Evolutionary conservation across 2,797 vertebrate genomes (phyloP).

Genomic region (Sebastolobus altivelis): DNA sequence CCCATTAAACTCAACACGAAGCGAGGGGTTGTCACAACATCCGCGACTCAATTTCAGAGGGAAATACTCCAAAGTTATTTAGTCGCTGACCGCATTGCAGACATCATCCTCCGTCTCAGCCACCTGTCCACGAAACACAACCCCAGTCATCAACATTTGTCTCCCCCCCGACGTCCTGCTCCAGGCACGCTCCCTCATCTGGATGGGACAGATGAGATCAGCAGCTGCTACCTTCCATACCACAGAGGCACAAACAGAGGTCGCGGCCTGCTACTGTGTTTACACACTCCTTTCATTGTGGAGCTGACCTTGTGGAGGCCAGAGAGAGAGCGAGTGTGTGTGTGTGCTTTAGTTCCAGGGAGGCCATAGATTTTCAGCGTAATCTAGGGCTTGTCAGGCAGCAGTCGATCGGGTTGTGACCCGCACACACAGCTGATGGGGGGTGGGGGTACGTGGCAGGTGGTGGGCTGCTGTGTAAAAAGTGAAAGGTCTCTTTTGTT

Average conservation of each 20-base stretch:
- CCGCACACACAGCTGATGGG: constrained; percentile 63
- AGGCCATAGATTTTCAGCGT: constrained; percentile 78
- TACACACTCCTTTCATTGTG: constrained; percentile 78
- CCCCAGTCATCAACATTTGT: constrained; percentile 68
- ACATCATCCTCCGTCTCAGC: constrained; percentile 32
- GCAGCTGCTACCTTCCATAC: constrained; percentile 74
- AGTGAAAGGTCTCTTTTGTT: constrained; percentile 72
- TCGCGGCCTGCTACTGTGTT: constrained; percentile 75
- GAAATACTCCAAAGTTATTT: constrained; percentile 5
- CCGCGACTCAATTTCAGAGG: background rate
- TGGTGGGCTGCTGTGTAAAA: constrained; percentile 64
- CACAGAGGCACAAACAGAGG: constrained; percentile 68
- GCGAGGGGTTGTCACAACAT: background rate
- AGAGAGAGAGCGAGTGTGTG: constrained; percentile 28
- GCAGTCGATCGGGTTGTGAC: constrained; percentile 63
- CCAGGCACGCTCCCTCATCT: constrained; percentile 69
- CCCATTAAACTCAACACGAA: background rate
- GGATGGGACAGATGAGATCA: constrained; percentile 70
- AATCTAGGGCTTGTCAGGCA: constrained; percentile 70
- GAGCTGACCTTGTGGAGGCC: constrained; percentile 66
- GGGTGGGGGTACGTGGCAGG: constrained; percentile 58
- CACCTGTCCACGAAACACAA: constrained; percentile 76
- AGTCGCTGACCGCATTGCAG: constrained; percentile 4
- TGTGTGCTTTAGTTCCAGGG: constrained; percentile 44
- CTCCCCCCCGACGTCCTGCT: constrained; percentile 46